Percentiles rank a stretch among this genome's conserved stretches.
These are phyloP conservation scores for Gnatocerus cornutus DNA, from an alignment of 2,888 invertebrate species.

Conservation along the genomic window DNA sequence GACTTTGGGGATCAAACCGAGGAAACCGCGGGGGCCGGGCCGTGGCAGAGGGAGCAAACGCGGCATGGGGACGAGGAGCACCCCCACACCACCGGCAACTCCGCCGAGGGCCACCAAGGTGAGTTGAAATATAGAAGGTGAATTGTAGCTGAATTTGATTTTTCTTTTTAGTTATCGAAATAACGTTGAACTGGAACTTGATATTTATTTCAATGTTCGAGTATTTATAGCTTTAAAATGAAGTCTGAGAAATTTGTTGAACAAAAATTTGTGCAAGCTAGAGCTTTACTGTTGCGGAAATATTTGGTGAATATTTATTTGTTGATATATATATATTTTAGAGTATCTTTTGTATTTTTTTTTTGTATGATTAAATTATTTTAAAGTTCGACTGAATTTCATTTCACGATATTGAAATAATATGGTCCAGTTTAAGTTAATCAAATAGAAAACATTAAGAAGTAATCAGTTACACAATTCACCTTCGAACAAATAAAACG, in stretches of 20 bases:
- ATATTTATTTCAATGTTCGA: constrained; percentile 31
- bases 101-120: constrained; percentile 57
- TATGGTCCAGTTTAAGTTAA: constrained; percentile 21
- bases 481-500: too few relatives aligned
- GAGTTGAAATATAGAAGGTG: constrained; percentile 49
- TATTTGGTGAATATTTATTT: background rate
- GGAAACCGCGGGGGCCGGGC: constrained; percentile 67
- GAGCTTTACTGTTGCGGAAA: background rate
- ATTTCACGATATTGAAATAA: constrained; percentile 22
- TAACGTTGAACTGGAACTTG: constrained; percentile 42
- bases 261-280: constrained; percentile 26
- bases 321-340: constrained; percentile 1
- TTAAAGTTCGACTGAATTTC: background rate
- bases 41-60: constrained; percentile 64
- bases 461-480: too few relatives aligned
- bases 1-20: constrained; percentile 68
- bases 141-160: constrained; percentile 37
- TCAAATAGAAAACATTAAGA: background rate
- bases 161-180: constrained; percentile 47
- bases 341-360: constrained; percentile 15
- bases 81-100: constrained; percentile 47
- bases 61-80: constrained; percentile 50
- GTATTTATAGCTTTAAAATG: constrained; percentile 41
- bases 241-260: constrained; percentile 31
- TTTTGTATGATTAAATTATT: constrained; percentile 18